Evolutionary conservation across 2,888 invertebrate species (phyloP).

Genomic region (Ichneumon xanthorius): DNA sequence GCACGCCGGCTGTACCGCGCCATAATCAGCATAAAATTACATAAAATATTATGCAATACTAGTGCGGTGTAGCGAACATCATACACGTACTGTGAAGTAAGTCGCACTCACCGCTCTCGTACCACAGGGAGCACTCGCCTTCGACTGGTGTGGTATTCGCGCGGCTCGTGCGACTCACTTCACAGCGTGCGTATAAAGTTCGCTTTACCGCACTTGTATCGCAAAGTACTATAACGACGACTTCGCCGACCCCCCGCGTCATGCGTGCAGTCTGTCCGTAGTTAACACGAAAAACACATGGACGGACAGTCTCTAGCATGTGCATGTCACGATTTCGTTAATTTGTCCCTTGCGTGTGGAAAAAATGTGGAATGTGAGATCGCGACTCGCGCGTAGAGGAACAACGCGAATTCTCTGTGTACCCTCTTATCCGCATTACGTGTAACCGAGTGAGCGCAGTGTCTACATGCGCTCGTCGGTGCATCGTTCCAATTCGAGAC

Average conservation of each 20-base stretch:
- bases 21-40: no score
- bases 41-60: no score
- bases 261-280: background rate
- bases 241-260: background rate
- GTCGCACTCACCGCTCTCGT: no score
- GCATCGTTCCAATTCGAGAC: slow-evolving; percentile 63
- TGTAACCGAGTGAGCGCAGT: slow-evolving; percentile 9
- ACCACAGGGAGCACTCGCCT: no score
- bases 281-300: no score
- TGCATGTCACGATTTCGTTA: slow-evolving; percentile 44
- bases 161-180: no score
- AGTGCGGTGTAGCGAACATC: no score
- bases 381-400: slow-evolving; percentile 27
- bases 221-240: background rate
- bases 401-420: background rate
- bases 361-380: slow-evolving; percentile 37
- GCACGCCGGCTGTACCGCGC: no score
- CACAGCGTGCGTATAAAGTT: no score
- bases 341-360: slow-evolving; percentile 18
- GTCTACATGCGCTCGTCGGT: slow-evolving; percentile 30
- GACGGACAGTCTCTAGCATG: background rate
- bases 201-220: background rate
- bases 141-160: no score
- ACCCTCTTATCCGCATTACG: slow-evolving; percentile 16
- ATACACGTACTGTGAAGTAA: no score